Percentiles rank a stretch among this genome's conserved stretches.
These are phyloP conservation scores for Notamacropus eugenii DNA, from an alignment of 2,797 vertebrate species.

Conservation along the genomic window DNA sequence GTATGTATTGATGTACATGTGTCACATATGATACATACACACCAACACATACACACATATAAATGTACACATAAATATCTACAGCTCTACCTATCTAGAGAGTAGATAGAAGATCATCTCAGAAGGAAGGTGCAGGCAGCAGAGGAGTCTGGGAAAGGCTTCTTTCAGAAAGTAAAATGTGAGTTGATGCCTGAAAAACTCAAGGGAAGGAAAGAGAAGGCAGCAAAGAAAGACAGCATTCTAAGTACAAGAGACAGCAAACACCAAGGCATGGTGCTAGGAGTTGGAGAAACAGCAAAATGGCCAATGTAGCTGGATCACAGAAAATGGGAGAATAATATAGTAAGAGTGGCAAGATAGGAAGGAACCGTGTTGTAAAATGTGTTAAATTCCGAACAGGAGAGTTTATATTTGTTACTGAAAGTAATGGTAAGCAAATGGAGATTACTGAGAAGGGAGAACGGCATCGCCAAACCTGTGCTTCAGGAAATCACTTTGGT, in stretches of 20 bases:
- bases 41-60: not conserved
- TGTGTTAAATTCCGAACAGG: not conserved
- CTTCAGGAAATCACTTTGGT: not conserved
- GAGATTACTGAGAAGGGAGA: not conserved
- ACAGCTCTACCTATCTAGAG: not conserved
- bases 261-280: not conserved
- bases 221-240: not conserved
- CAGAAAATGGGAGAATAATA: not conserved
- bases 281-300: not conserved
- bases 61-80: not conserved
- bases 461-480: not conserved
- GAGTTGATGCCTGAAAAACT: not conserved
- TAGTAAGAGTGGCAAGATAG: not conserved
- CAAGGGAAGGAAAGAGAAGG: not conserved
- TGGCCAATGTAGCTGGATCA: not conserved
- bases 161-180: not conserved
- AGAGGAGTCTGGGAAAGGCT: not conserved
- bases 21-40: not conserved
- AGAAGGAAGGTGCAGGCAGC: not conserved
- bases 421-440: not conserved
- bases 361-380: not conserved
- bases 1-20: not conserved
- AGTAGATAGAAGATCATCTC: not conserved
- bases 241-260: not conserved
- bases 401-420: not conserved